Evolutionary conservation across 2,888 invertebrate species (phyloP).

Genomic region (Dryadula phaetusa): DNA sequence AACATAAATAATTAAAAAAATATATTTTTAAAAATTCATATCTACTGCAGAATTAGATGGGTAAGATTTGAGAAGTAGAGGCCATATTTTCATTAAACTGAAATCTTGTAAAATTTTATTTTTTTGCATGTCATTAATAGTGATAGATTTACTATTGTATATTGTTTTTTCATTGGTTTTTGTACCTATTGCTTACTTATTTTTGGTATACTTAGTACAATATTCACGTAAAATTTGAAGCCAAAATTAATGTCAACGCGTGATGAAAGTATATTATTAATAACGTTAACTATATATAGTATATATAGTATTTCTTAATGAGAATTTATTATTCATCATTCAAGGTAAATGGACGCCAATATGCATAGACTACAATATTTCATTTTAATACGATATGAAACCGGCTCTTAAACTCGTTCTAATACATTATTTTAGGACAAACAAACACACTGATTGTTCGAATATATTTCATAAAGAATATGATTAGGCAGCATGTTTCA

Average conservation of each 20-base stretch:
- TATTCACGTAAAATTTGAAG: neutral
- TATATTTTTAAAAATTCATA: neutral
- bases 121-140: no score
- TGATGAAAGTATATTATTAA: slow-evolving; percentile 75
- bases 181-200: no score
- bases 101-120: neutral
- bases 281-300: slow-evolving; percentile 34
- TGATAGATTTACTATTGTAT: no score
- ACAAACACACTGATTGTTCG: slow-evolving; percentile 57
- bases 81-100: neutral
- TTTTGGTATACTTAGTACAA: no score
- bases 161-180: no score
- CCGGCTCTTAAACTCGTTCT: slow-evolving; percentile 72
- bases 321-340: slow-evolving; percentile 76
- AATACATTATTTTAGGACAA: slow-evolving; percentile 59
- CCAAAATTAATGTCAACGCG: slow-evolving; percentile 56
- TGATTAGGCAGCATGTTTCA: slow-evolving; percentile 70
- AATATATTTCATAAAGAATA: slow-evolving; percentile 72
- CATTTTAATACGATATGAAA: slow-evolving; percentile 70
- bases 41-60: neutral
- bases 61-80: neutral
- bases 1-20: neutral
- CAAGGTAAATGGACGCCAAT: slow-evolving; percentile 75
- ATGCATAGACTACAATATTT: slow-evolving; percentile 70
- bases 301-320: slow-evolving; percentile 50